Evolutionary conservation across 2,888 invertebrate genomes (phyloP).

Genomic region (Phyllotreta cruciferae): DNA sequence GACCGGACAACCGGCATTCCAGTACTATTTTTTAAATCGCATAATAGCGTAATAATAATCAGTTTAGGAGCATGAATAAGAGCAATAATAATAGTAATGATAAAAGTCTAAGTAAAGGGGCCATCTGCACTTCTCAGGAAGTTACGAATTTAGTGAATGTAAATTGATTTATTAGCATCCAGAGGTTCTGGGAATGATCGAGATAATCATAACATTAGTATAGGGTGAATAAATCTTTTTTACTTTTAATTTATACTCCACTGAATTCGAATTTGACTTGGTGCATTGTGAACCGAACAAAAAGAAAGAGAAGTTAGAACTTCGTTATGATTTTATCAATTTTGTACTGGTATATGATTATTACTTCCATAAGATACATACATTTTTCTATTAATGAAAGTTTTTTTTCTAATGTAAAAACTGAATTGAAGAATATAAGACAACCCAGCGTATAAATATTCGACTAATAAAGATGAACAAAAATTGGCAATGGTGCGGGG

Average conservation of each 20-base stretch:
- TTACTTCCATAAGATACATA: too few relatives aligned
- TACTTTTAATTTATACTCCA: conserved; percentile 1
- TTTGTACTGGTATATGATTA: too few relatives aligned
- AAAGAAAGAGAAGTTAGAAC: too few relatives aligned
- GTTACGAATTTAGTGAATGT: conserved; percentile 25
- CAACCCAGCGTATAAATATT: too few relatives aligned
- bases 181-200: conserved; percentile 26
- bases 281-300: too few relatives aligned
- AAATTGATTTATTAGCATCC: conserved; percentile 30
- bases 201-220: conserved; percentile 22
- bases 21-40: neutral
- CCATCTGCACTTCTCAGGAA: conserved; percentile 26
- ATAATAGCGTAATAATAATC: conserved; percentile 1
- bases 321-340: too few relatives aligned
- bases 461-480: too few relatives aligned
- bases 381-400: too few relatives aligned
- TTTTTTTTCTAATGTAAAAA: too few relatives aligned
- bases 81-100: conserved; percentile 27
- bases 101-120: conserved; percentile 18
- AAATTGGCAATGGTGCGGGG: too few relatives aligned
- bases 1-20: conserved; percentile 4
- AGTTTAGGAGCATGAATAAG: conserved; percentile 19
- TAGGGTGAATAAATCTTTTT: conserved; percentile 25
- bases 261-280: neutral
- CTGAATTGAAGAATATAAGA: too few relatives aligned